These are phyloP conservation scores for Drymonia ruficornis DNA, from an alignment of 2,888 invertebrate species.

Conservation along the genomic window DNA sequence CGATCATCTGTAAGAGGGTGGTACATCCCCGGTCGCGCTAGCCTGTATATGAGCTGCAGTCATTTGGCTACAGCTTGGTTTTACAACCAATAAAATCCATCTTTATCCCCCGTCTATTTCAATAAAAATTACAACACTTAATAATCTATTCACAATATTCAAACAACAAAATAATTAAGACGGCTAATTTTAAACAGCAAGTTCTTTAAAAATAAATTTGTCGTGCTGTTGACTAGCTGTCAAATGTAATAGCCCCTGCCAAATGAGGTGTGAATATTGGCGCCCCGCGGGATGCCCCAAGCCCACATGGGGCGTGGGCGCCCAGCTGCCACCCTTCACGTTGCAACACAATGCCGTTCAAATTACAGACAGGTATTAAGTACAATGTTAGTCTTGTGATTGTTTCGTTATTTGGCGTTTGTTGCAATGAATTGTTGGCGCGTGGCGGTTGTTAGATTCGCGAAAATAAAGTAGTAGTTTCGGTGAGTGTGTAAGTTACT, in stretches of 20 bases:
- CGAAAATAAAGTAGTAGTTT: slow-evolving; percentile 3
- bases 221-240: slow-evolving; percentile 58
- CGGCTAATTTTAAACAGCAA: slow-evolving; percentile 53
- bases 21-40: no score
- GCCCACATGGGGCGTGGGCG: slow-evolving; percentile 58
- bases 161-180: slow-evolving; percentile 34
- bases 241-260: slow-evolving; percentile 74
- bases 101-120: no score
- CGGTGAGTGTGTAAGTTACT: not conserved
- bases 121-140: not conserved
- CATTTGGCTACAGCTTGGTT: no score
- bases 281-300: slow-evolving; percentile 66
- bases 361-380: slow-evolving; percentile 71
- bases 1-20: no score
- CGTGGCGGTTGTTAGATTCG: slow-evolving; percentile 38
- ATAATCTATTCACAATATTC: slow-evolving; percentile 13
- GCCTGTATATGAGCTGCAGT: no score
- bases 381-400: slow-evolving; percentile 49
- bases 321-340: slow-evolving; percentile 70
- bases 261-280: slow-evolving; percentile 85
- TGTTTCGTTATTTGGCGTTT: slow-evolving; percentile 40
- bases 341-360: slow-evolving; percentile 62
- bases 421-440: slow-evolving; percentile 51
- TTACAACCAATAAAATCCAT: no score
- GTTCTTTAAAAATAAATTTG: slow-evolving; percentile 53